These are phyloP conservation scores for Leuciscus waleckii DNA, from an alignment of 2,797 vertebrate species.

Conservation along the genomic window DNA sequence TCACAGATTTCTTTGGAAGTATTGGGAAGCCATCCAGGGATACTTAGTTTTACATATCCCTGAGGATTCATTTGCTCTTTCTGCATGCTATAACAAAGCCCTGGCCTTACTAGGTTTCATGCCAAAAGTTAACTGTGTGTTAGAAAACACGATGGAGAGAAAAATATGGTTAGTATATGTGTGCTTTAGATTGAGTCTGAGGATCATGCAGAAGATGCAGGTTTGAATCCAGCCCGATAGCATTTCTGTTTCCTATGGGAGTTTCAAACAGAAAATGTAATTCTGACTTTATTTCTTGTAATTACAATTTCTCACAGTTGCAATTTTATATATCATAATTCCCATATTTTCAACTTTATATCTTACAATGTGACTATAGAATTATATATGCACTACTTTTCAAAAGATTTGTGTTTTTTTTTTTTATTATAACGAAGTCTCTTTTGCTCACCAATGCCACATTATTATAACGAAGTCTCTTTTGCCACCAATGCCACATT, in stretches of 20 bases:
- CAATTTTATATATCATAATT: neutral
- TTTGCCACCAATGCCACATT: no score
- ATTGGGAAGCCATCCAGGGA: slow-evolving; percentile 22
- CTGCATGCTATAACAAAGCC: slow-evolving; percentile 17
- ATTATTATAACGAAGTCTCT: no score
- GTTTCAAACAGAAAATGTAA: neutral
- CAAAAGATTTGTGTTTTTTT: neutral
- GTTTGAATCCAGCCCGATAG: neutral
- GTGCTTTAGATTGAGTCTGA: neutral
- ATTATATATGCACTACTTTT: neutral
- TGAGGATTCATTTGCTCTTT: slow-evolving; percentile 35
- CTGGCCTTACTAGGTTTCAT: slow-evolving; percentile 30
- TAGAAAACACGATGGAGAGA: slow-evolving; percentile 4
- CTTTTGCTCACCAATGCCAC: no score
- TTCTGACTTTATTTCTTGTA: neutral
- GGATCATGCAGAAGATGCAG: neutral
- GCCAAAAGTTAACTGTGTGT: slow-evolving; percentile 1
- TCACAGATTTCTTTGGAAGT: slow-evolving; percentile 14
- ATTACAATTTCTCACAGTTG: neutral
- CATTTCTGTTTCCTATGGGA: neutral
- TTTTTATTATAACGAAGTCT: no score
- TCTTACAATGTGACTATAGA: neutral
- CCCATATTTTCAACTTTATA: neutral
- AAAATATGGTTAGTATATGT: neutral
- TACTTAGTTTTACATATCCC: slow-evolving; percentile 44